Evolutionary conservation across 1,140 invertebrate species (phyloP), one percentile per base, ranked within the genome.

Genomic region (Bombus affinis): DNA sequence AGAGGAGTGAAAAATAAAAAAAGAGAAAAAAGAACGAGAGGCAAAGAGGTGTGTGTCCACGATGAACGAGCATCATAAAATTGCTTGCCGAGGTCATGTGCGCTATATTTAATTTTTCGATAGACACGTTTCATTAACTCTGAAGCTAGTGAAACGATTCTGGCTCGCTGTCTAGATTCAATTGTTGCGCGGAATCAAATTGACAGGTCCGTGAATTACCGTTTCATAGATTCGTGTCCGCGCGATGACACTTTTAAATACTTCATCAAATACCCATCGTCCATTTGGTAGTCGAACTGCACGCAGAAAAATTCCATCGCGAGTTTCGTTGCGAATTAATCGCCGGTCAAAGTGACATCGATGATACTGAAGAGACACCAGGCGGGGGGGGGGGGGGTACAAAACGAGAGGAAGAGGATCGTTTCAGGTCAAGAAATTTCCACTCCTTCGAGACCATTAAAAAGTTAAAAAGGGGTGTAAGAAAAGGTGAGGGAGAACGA

Each of bases 121-220:
- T 89, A 88, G 83, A 88, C 83, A 86, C 88, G 87, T 89, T 89
- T 89, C 87, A 88, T 89, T 88, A 89, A 83, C 87, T 88, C 77
- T 62, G 59, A 44, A 78, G 85, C 88, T 75, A 70, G 68, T 62
- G 66, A 57, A 42, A 62, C 44, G 71, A 42, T 68, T 18, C 74
- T 32, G 62, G 44, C 44, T 70, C 79, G 59, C 47, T 76, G 85
- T 83, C 76, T 78, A 68, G 79, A 86, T 88, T 83, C 81, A 70
- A 89, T 88, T 86, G 87, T 81, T 66, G 72, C 66, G 73, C 65
- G 65, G 13, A 86, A 77, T 59, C 71, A 59, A 89, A 79, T 87
- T 37, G 53, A 71, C 75, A 44, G 57, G 10, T 3, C 73, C 35
- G 47, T 59, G 74, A 83, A 77, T 83, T 76, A 66, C 44, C 59